Base-by-base conservation (phyloP, 2,113 vertebrate genomes). In the Tylochromis polylepis region DNA sequence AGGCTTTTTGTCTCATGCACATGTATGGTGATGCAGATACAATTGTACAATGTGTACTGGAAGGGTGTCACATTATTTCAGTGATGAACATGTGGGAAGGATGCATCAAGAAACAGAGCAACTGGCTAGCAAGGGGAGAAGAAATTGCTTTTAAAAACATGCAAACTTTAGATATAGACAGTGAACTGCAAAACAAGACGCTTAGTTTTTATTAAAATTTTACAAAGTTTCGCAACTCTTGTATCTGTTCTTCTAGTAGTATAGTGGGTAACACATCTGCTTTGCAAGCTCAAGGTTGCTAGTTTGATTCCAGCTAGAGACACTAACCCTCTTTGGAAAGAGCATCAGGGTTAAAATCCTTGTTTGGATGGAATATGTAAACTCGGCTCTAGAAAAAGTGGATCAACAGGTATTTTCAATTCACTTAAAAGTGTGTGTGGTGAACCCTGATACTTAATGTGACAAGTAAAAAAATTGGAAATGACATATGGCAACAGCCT, bases 401-500 rank as follows among this genome's bases (percentile, higher is more conserved):
- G 29, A 49, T 79, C 4, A 65, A 22, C 27, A 27, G 34, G 7
- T 51, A 29, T 75, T 46, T 82, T 9, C 55, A 15, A 29, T 46
- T 49, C 1, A 5, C 24, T 27, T 65, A 16, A 53, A 18, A 4
- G 18, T 38, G 7, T 86, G 29, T 34, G 24, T 78, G 41, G 15
- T 78, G 15, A 70, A 49, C 16, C 24, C 43, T 75, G 24, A 49
- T 7, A 29, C 2, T 49, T 90, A 79, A 55, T 46, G 38, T 85
- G 65, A 89, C 7, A 7, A 84, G 81, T 3, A 84, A 49, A 87
- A 87, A 56, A 72, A 51, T 83, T 34, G 85, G 56, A 88, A 83
- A 83, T 58, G 78, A 86, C n/a, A 87, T 53, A 91, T 91, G 81
- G 85, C 80, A 87, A 85, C 70, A 79, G 86, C 83, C 49, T 88